A percentile compares a stretch with the other conserved stretches of the same genome.
Evolutionary conservation across 2,113 vertebrate species (phyloP).

Genomic region (Petroica traversi): DNA sequence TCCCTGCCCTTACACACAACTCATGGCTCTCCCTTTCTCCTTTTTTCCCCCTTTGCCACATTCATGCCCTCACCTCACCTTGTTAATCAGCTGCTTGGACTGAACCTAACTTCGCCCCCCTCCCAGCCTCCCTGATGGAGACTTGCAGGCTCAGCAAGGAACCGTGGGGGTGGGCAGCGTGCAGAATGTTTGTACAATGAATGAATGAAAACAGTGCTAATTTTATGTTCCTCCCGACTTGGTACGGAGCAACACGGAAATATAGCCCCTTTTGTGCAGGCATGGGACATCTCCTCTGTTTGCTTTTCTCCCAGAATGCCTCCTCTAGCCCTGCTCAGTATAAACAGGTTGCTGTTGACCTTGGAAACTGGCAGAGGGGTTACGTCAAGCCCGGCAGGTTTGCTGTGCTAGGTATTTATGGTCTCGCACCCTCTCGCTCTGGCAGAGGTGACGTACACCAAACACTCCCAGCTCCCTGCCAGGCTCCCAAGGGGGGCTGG

Average conservation of each 20-base stretch:
- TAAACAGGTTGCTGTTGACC: conserved; percentile 47
- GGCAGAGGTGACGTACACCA: not conserved
- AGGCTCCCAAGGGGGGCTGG: not conserved
- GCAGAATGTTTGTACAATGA: conserved; percentile 14
- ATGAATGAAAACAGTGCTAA: conserved; percentile 31
- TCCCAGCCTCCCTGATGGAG: not conserved
- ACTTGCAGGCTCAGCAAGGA: not conserved
- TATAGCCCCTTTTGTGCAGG: conserved; percentile 19
- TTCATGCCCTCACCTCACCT: not conserved
- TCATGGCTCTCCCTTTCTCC: not conserved
- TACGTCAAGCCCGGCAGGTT: conserved; percentile 15
- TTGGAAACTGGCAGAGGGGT: conserved; percentile 18
- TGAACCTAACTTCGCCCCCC: not conserved
- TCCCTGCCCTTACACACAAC: not conserved
- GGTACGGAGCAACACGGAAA: not conserved
- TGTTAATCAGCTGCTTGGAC: conserved; percentile 6
- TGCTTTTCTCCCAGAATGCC: conserved; percentile 58
- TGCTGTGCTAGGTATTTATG: not conserved
- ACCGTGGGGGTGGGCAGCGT: not conserved
- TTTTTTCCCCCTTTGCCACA: not conserved
- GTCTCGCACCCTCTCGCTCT: not conserved
- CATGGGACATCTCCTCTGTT: conserved; percentile 37
- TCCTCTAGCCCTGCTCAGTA: not conserved
- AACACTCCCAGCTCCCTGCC: rapidly evolving
- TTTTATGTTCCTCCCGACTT: not conserved